Conservation (phyloP, 2,888 invertebrate genomes). For the Pyrocoelia pectoralis region DNA sequence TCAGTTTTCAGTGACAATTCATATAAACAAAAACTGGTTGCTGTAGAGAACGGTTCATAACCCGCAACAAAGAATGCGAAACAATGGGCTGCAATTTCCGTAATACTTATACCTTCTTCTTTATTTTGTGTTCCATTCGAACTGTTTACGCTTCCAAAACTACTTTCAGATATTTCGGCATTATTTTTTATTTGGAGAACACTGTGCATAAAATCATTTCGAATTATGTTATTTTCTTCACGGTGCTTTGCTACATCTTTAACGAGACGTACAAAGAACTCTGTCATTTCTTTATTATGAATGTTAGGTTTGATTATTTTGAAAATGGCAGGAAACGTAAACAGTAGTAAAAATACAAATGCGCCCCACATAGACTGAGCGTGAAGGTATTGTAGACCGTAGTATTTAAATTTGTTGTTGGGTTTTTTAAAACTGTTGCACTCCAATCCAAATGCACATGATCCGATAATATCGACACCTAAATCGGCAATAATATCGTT, state of each 20-base stretch:
- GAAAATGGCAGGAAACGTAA: constrained; percentile 30
- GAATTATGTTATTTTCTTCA: constrained; percentile 37
- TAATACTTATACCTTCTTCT: not conserved
- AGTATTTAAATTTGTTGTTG: constrained; percentile 24
- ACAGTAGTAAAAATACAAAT: constrained; percentile 27
- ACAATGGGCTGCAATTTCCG: not conserved
- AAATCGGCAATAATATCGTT: constrained; percentile 47
- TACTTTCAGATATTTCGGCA: not conserved
- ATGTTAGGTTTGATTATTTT: constrained; percentile 33
- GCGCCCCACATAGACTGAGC: constrained; percentile 45
- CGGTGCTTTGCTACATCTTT: constrained; percentile 44
- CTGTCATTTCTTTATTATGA: constrained; percentile 37
- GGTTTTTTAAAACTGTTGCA: constrained; percentile 44
- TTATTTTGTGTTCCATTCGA: not conserved
- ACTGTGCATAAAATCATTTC: constrained; percentile 57
- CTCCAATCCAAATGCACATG: constrained; percentile 54
- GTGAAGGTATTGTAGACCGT: constrained; percentile 44
- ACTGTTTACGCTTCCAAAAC: not conserved
- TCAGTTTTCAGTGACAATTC: not conserved
- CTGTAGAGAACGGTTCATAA: constrained; percentile 6
- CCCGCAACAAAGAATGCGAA: not conserved
- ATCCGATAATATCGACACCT: constrained; percentile 55
- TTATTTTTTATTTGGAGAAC: constrained; percentile 48
- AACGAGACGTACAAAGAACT: constrained; percentile 44
- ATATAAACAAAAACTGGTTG: constrained; percentile 3